Evolutionary conservation across 2,888 invertebrate species (phyloP).

Genomic region (Tortricodes alternella): DNA sequence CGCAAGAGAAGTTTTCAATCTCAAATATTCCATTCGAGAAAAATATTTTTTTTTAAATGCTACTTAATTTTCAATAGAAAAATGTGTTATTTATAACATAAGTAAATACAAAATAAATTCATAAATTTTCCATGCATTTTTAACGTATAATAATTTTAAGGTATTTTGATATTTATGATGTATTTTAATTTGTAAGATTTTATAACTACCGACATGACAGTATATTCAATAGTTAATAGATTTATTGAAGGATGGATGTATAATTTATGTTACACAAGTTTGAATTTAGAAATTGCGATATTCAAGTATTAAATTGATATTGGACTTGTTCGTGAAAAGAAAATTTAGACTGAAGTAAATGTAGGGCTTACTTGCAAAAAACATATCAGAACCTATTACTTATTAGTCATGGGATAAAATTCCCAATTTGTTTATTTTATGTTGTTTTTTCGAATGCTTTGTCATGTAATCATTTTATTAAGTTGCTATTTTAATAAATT

Average conservation of each 20-base stretch:
- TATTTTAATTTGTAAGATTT: slow-evolving; percentile 21
- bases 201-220: slow-evolving; percentile 40
- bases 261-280: background rate
- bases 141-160: background rate
- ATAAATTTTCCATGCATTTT: background rate
- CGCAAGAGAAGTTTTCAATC: too few relatives aligned
- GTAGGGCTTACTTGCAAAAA: slow-evolving; percentile 22
- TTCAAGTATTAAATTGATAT: slow-evolving; percentile 9
- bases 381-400: slow-evolving; percentile 1
- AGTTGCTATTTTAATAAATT: slow-evolving; percentile 38
- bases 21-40: too few relatives aligned
- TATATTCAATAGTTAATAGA: slow-evolving; percentile 32
- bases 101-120: too few relatives aligned
- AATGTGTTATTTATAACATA: too few relatives aligned
- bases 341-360: slow-evolving; percentile 28
- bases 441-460: slow-evolving; percentile 36
- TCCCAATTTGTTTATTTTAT: slow-evolving; percentile 32
- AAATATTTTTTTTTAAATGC: background rate
- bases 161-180: background rate
- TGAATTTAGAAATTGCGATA: slow-evolving; percentile 3
- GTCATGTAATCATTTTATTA: slow-evolving; percentile 40
- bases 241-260: slow-evolving; percentile 3
- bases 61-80: background rate
- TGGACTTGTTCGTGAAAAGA: background rate
- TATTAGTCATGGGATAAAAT: background rate